phyloP scores from a whole-genome alignment of 2,797 vertebrate genomes.

The Darevskia mixta region DNA sequence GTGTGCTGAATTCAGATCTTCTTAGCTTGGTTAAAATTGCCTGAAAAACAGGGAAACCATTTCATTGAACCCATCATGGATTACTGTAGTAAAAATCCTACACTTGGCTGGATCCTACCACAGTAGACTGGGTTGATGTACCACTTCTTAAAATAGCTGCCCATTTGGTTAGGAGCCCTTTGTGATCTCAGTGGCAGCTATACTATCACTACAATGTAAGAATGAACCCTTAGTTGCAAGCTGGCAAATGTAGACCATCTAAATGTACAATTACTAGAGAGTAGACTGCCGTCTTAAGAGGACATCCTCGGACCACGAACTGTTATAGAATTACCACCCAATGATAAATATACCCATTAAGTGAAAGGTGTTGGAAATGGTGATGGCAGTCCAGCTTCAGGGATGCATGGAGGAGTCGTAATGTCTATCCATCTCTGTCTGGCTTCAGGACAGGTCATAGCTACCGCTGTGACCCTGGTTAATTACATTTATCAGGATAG shows the following conservation, averaged over 20 bases:
- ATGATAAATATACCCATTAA: too few relatives aligned
- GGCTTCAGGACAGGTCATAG: too few relatives aligned
- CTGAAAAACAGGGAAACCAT: not conserved
- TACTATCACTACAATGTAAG: not conserved
- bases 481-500: too few relatives aligned
- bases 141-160: not conserved
- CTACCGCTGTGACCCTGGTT: too few relatives aligned
- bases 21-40: not conserved
- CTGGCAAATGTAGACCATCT: not conserved
- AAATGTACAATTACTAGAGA: not conserved
- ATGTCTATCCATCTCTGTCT: too few relatives aligned
- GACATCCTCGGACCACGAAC: too few relatives aligned
- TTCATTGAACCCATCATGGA: not conserved
- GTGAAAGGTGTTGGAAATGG: too few relatives aligned
- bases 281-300: too few relatives aligned
- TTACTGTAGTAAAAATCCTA: not conserved
- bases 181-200: not conserved
- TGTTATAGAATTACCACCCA: too few relatives aligned
- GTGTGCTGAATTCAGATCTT: not conserved
- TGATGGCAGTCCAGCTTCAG: too few relatives aligned
- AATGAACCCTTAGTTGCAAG: not conserved
- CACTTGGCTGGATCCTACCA: not conserved
- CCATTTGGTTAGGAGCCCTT: not conserved
- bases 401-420: too few relatives aligned
- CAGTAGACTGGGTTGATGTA: not conserved